phyloP scores from a whole-genome alignment of 2,888 invertebrate species.

The Heliconius ethilla region DNA sequence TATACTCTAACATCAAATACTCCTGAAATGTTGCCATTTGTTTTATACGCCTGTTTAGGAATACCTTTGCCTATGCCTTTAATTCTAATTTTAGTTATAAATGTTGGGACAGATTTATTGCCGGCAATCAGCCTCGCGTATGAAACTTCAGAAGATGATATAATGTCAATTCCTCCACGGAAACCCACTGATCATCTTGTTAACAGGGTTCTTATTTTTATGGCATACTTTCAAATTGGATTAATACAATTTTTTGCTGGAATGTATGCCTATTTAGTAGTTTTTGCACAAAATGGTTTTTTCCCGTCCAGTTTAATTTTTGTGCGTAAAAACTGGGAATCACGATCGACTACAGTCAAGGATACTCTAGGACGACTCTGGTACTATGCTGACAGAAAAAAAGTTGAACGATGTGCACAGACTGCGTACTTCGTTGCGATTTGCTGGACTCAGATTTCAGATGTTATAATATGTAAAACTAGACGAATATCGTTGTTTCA shows the following conservation, averaged over 20 bases:
- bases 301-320: conserved; percentile 85
- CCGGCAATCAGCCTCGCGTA: conserved; percentile 91
- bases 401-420: conserved; percentile 87
- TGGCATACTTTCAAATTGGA: conserved; percentile 93
- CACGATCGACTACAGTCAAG: conserved; percentile 79
- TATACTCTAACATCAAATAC: conserved; percentile 92
- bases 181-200: conserved; percentile 80
- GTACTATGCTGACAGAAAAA: conserved; percentile 86
- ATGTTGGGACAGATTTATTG: conserved; percentile 89
- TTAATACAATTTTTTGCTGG: conserved; percentile 91
- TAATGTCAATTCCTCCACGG: conserved; percentile 85
- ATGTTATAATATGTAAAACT: conserved; percentile 90
- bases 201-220: conserved; percentile 84
- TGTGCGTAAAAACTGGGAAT: conserved; percentile 88
- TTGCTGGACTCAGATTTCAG: conserved; percentile 89
- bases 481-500: conserved; percentile 86
- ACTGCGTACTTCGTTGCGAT: conserved; percentile 90
- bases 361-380: conserved; percentile 91
- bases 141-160: conserved; percentile 88
- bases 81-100: conserved; percentile 85
- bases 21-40: conserved; percentile 92
- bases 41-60: conserved; percentile 86
- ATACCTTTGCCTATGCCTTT: conserved; percentile 87
- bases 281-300: conserved; percentile 91
- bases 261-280: conserved; percentile 89